Evolutionary conservation across 2,113 vertebrate genomes (phyloP), one percentile per base, ranked within the genome.

Genomic region (Orientallactaga bullata): DNA sequence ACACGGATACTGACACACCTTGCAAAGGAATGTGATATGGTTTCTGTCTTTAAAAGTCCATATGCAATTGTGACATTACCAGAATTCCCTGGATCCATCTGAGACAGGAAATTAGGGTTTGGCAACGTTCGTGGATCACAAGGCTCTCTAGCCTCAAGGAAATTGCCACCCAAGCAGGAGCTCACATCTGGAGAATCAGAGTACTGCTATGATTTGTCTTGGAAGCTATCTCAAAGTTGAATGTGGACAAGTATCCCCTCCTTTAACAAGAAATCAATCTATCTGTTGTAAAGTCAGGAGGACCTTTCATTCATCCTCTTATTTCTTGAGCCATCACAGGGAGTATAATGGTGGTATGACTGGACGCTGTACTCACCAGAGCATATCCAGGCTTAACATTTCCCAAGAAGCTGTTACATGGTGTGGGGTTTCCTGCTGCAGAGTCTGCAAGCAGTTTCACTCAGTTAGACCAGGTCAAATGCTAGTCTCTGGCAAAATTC

Each of bases 41-140:
- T 84, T 95, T 89, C 8, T 35, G 65, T 5, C 42, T 61, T 82
- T 69, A 58, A 47, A 69, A 91, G 20, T 71, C 16, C 8, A 32
- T 39, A 58, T 0, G 23, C 4, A 42, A 6, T 91, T 82, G 42
- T 68, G 65, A 76, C n/a, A 1, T 71, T 86, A 60, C 15, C 63
- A 76, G 39, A 93, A 91, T 80, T 61, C 20, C 74, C 63, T 94
- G 51, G 16, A 17, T 3, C 21, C 23, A 63, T 35, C 5, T 32
- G 63, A 93, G 83, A 82, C 17, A 94, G 68, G 73, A 88, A 95
- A 79, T n/a, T 76, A 12, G 11, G 16, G 24, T 42, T 65, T 76
- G 55, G 15, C 11, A 28, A 17, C 55, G n/a, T 79, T 77, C 37
- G 13, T 84, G 4, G 9, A 71, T 79, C 10, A 74, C 9, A 71